Base-by-base conservation (phyloP, 1,140 invertebrate species). In the Andrena cerasifolii region DNA sequence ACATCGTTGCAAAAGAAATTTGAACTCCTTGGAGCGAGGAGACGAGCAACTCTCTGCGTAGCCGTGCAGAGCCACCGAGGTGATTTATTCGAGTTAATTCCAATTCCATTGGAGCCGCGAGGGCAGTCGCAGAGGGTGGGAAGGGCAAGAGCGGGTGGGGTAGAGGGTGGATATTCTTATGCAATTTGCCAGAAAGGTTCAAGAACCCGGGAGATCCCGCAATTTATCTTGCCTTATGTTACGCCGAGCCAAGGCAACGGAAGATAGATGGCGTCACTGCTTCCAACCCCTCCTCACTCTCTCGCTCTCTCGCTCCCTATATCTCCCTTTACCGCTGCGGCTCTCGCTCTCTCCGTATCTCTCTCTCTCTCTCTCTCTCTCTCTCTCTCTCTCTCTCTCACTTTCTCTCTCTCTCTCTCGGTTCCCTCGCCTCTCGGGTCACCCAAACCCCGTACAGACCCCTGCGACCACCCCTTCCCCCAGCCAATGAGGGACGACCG, bases 191-290 rank as follows among this genome's bases (percentile, higher is more conserved):
- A 92, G 92, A 93, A 93, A 93, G 91, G 92, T 93, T 93, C 91
- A 93, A 93, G 92, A 93, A 93, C 91, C 92, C 89, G 89, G 89
- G 91, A 92, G 92, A 93, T 92, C 91, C 92, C 91, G 91, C 91
- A 92, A 93, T 93, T 93, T 93, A 93, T 93, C 92, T 93, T 93
- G 91, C 92, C 92, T 93, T 93, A 93, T 93, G 91, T 93, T 93
- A 93, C 92, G 90, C 92, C 90, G 91, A 92, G 91, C 91, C 91
- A 92, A 92, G 91, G 92, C 91, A 91, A 91, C 91, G 92, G 86
- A 93, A 93, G 92, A 93, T 93, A 93, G 92, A 93, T 93, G 90
- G 92, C 92, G 92, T 93, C 91, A 93, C 91, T 92, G 91, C 88
- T 88, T 92, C 89, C 87, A 89, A 89, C 88, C 89, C 88, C 86